Base-by-base conservation (phyloP, 2,797 vertebrate genomes). In the Odontamblyopus rebecca region DNA sequence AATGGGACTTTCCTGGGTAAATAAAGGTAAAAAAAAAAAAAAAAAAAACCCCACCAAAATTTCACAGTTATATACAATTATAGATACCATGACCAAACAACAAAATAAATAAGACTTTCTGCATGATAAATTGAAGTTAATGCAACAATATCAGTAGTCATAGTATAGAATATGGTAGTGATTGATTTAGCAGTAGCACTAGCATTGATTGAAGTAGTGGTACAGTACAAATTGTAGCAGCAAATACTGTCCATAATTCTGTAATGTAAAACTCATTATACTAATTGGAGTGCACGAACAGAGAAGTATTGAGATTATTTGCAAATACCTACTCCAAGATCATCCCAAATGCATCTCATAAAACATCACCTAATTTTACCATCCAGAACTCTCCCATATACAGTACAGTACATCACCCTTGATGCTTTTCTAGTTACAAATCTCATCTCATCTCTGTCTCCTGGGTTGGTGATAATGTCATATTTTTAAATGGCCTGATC, bases 381-480 rank as follows among this genome's bases (percentile, higher is more conserved):
- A 32, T 38, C 35, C 26, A 59, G 57, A 59, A 59, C 32, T 26
- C 2, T 41, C 67, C 12, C 15, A 23, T 23, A 23, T 23, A 23
- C 23, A 23, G 23, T 23, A 23, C 23, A 23, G 23, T 30, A 48
- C 0, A 70, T 67, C 44, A 44, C 8, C 13, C 29, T 54, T 32
- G 16, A 68, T 29, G 59, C 30, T 29, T 53, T 12, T 16, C n/a
- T 8, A 27, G 68, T 15, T 35, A 72, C 62, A 81, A 72, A 83
- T 75, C 63, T 44, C 1, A 7, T 18, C 19, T 51, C 53, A 63
- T 23, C 23, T 23, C 32, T 65, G 65, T 67, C 5, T 27, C 67
- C n/a, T 35, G 16, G 19, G 64, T 64, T 18, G 62, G 62, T 75
- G 69, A 82, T 74, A 80, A 79, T 41, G 41, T 78, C 76, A 72